A percentile compares a stretch with the other conserved stretches of the same genome.
These are phyloP conservation scores for Augochlorella aurata DNA, from an alignment of 2,888 invertebrate genomes.

Conservation along the genomic window DNA sequence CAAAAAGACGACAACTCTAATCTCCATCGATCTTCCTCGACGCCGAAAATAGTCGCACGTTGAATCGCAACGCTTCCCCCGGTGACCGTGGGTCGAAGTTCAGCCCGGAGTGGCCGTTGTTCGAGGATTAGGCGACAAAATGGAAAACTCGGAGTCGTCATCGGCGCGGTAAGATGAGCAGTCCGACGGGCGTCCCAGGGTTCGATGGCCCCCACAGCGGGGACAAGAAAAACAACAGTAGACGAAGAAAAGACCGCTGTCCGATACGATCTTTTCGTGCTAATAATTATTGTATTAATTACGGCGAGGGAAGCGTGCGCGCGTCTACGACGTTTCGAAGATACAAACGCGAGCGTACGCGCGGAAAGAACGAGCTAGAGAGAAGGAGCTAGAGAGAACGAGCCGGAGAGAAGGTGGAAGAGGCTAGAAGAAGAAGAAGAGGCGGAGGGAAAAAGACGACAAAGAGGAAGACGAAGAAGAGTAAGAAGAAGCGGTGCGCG, in stretches of 20 bases:
- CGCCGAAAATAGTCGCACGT: too few relatives aligned
- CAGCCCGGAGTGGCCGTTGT: too few relatives aligned
- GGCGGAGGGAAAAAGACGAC: background rate
- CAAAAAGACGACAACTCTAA: too few relatives aligned
- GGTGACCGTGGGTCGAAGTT: too few relatives aligned
- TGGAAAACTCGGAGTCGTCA: background rate
- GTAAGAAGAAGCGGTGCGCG: background rate
- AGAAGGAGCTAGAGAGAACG: too few relatives aligned
- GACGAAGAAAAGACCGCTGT: conserved; percentile 71
- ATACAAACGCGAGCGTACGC: conserved; percentile 45
- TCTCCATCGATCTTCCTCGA: too few relatives aligned
- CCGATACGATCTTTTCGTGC: conserved; percentile 78
- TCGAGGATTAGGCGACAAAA: background rate
- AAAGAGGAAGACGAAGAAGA: background rate
- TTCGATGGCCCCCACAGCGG: conserved; percentile 66
- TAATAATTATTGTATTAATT: conserved; percentile 79
- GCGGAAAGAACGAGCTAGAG: conserved; percentile 20
- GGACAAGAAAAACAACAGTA: conserved; percentile 71
- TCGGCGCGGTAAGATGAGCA: conserved; percentile 26
- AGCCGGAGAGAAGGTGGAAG: background rate
- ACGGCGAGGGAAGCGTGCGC: conserved; percentile 59
- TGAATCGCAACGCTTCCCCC: too few relatives aligned
- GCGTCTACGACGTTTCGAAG: conserved; percentile 61
- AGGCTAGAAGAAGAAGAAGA: conserved; percentile 5
- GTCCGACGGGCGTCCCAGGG: conserved; percentile 50